phyloP scores from a whole-genome alignment of 2,888 invertebrate species.

The Tanypteryx hageni region DNA sequence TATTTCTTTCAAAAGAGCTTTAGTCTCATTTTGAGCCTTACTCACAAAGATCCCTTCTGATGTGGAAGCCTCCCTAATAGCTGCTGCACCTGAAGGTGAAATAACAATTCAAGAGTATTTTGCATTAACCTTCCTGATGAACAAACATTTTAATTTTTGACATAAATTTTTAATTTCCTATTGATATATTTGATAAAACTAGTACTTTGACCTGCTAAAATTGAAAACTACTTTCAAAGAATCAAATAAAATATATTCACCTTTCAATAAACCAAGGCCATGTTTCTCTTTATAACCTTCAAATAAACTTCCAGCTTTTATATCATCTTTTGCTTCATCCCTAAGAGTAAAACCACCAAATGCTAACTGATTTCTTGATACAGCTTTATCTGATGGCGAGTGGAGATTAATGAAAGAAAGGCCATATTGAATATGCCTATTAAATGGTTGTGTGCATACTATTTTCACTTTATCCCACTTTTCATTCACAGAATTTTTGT shows the following conservation, averaged over 20 bases:
- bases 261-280: constrained; percentile 53
- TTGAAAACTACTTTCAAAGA: neutral
- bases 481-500: constrained; percentile 77
- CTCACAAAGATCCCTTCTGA: constrained; percentile 69
- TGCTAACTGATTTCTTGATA: constrained; percentile 66
- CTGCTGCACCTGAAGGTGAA: constrained; percentile 34
- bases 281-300: constrained; percentile 76
- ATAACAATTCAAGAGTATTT: neutral
- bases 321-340: constrained; percentile 77
- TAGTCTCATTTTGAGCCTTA: constrained; percentile 75
- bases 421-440: constrained; percentile 87
- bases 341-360: constrained; percentile 77
- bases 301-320: constrained; percentile 82
- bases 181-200: too few relatives aligned
- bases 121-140: neutral
- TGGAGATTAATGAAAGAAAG: constrained; percentile 87
- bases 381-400: constrained; percentile 72
- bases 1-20: constrained; percentile 74
- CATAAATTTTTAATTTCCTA: too few relatives aligned
- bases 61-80: constrained; percentile 71
- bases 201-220: neutral
- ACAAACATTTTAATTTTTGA: too few relatives aligned
- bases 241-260: neutral
- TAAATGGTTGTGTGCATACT: constrained; percentile 92
- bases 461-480: constrained; percentile 91